These are phyloP conservation scores for Drosophila mimetica DNA, from an alignment of 2,888 invertebrate species.

Conservation along the genomic window DNA sequence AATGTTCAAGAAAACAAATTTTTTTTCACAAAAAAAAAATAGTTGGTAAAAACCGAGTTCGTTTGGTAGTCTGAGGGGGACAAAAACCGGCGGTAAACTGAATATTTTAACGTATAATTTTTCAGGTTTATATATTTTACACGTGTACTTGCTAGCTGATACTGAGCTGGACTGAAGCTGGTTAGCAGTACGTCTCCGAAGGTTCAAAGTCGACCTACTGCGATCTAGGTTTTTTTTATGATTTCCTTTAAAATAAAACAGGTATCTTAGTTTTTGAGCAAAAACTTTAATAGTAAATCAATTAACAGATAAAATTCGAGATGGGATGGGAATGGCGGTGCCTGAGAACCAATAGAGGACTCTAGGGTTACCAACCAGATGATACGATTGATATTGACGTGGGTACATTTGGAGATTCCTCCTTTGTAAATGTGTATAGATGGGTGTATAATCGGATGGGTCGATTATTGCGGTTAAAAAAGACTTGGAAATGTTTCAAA, in stretches of 20 bases:
- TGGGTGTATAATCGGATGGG: conserved; percentile 3
- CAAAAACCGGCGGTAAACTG: conserved; percentile 35
- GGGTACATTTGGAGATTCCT: conserved; percentile 15
- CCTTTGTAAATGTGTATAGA: conserved; percentile 23
- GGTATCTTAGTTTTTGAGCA: conserved; percentile 8
- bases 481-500: too few relatives aligned
- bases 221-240: conserved; percentile 8
- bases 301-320: conserved; percentile 15
- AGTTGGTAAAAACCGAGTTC: conserved; percentile 1
- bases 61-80: conserved; percentile 6
- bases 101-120: conserved; percentile 59
- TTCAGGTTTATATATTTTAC: conserved; percentile 54
- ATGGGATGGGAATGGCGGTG: conserved; percentile 14
- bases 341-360: not conserved
- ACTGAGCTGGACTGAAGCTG: conserved; percentile 55
- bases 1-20: conserved; percentile 13
- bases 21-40: conserved; percentile 16
- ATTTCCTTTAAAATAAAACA: not conserved
- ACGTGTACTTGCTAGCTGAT: conserved; percentile 59
- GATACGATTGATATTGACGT: conserved; percentile 34
- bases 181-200: not conserved
- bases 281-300: conserved; percentile 28
- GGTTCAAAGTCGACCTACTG: conserved; percentile 42
- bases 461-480: conserved; percentile 2
- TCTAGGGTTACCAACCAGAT: conserved; percentile 3